Conservation (phyloP, 2,113 vertebrate species). For the Clarias macrocephalus region DNA sequence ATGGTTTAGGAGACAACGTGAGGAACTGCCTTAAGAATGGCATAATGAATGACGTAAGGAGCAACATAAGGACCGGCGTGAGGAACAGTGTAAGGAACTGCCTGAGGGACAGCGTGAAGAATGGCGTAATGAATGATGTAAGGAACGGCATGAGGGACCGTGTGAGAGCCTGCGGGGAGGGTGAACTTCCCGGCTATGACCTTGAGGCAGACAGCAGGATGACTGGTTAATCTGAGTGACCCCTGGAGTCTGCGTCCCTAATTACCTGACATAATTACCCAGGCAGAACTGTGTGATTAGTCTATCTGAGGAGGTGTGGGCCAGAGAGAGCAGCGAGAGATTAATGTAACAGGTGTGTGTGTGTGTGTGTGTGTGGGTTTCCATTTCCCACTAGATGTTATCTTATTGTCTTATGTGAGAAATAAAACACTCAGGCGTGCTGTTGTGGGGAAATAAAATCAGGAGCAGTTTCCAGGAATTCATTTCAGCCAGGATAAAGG, state of each 20-base stretch:
- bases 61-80: neutral
- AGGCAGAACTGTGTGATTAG: constrained; percentile 36
- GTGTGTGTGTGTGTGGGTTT: constrained; percentile 19
- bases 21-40: neutral
- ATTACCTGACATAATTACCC: constrained; percentile 46
- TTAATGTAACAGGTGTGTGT: neutral
- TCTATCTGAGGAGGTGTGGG: neutral
- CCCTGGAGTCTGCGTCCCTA: constrained; percentile 36
- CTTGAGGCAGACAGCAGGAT: constrained; percentile 20
- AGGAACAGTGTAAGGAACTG: neutral
- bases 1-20: neutral
- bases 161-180: neutral
- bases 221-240: constrained; percentile 41
- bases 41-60: neutral
- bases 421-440: neutral
- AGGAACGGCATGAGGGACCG: neutral
- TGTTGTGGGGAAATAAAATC: neutral
- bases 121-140: neutral
- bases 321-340: neutral
- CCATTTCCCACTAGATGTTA: neutral
- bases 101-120: neutral
- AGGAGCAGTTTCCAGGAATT: neutral
- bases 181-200: neutral
- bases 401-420: neutral
- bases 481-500: neutral